Percentiles rank a stretch among this genome's conserved stretches.
phyloP scores from a whole-genome alignment of 2,797 vertebrate genomes.

The Onychomys torridus region DNA sequence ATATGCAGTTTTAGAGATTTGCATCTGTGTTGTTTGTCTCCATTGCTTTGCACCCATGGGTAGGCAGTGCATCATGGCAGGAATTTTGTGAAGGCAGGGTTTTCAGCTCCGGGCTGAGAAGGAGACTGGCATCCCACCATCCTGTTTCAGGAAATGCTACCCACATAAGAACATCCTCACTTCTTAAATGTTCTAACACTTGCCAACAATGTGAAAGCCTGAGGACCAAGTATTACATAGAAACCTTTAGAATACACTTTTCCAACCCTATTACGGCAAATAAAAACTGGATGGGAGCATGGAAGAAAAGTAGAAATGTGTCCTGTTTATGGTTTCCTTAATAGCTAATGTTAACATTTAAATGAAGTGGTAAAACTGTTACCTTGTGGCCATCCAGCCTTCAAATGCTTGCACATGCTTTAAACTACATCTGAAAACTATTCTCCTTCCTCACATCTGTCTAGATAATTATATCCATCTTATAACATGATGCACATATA shows the following conservation, averaged over 20 bases:
- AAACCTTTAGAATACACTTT: background rate
- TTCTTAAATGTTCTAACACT: background rate
- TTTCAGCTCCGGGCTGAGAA: background rate
- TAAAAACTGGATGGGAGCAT: background rate
- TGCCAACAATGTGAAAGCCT: background rate
- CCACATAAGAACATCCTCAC: background rate
- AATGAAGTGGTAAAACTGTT: background rate
- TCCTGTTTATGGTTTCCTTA: background rate
- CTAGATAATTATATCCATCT: background rate
- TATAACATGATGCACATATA: background rate
- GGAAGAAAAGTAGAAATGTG: background rate
- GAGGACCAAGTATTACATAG: background rate
- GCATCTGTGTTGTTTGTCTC: background rate
- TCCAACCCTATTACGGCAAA: background rate
- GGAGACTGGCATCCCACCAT: accelerated
- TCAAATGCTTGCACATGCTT: background rate
- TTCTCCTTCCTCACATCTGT: background rate
- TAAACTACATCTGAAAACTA: background rate
- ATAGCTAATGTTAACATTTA: background rate
- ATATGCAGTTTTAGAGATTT: background rate
- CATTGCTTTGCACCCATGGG: background rate
- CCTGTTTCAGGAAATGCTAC: background rate
- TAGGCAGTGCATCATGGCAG: background rate
- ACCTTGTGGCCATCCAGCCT: background rate
- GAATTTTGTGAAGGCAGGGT: no score